A percentile compares a stretch with the other conserved stretches of the same genome.
Conservation (phyloP, 2,888 invertebrate genomes). For the Chrysolina haemoptera region DNA sequence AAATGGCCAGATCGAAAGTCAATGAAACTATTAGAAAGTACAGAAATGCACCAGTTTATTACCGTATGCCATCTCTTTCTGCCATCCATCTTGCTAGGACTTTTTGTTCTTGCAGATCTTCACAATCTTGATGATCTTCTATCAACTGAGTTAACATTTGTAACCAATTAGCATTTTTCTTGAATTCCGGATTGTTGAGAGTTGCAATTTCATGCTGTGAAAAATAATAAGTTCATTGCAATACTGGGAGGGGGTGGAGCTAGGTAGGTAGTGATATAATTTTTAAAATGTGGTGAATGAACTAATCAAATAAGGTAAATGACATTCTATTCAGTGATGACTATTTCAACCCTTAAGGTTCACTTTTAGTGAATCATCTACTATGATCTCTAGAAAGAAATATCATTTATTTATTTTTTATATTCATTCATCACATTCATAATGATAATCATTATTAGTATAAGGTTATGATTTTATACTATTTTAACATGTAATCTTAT, state of each 20-base stretch:
- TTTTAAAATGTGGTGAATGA: neutral
- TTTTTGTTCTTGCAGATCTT: constrained; percentile 78
- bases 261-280: neutral
- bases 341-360: too few species aligned
- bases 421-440: too few species aligned
- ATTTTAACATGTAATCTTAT: too few species aligned
- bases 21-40: too few species aligned
- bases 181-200: constrained; percentile 86
- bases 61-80: constrained; percentile 85
- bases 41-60: constrained; percentile 38
- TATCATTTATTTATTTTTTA: too few species aligned
- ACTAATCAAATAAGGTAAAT: too few species aligned
- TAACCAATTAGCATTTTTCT: constrained; percentile 91
- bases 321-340: too few species aligned
- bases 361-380: too few species aligned
- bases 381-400: too few species aligned
- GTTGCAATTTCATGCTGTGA: constrained; percentile 91
- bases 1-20: too few species aligned
- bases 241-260: neutral
- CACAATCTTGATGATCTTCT: constrained; percentile 89
- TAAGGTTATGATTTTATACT: too few species aligned
- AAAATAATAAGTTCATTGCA: constrained; percentile 10
- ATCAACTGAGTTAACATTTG: constrained; percentile 93
- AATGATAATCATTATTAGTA: too few species aligned
- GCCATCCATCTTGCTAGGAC: constrained; percentile 84